Evolutionary conservation across 2,113 vertebrate species (phyloP).

Genomic region (Motacilla tschutschensis): DNA sequence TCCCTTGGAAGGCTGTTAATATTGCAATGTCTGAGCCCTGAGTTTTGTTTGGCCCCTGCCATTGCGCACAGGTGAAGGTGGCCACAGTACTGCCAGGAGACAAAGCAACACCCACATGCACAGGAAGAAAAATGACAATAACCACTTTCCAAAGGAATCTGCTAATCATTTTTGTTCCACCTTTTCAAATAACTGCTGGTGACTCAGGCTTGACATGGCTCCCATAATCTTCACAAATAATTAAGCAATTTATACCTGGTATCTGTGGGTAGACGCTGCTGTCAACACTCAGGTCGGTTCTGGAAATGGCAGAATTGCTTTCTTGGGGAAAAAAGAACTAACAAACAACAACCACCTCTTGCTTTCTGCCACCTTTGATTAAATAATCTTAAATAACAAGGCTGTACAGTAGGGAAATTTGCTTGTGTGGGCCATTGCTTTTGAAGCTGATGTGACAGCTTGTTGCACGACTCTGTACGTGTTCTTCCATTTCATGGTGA

Average conservation of each 20-base stretch:
- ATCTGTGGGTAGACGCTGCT: background rate
- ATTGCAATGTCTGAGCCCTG: accelerated
- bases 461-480: background rate
- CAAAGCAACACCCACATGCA: background rate
- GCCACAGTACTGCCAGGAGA: background rate
- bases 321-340: background rate
- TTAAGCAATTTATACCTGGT: slow-evolving; percentile 38
- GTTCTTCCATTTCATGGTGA: background rate
- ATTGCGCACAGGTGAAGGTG: background rate
- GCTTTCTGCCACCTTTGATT: slow-evolving; percentile 14
- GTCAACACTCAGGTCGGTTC: slow-evolving; percentile 1
- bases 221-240: background rate
- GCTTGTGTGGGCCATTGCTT: slow-evolving; percentile 6
- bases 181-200: slow-evolving; percentile 8
- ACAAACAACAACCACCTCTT: background rate
- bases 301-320: slow-evolving; percentile 27
- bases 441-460: slow-evolving; percentile 19
- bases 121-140: background rate
- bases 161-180: background rate
- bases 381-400: slow-evolving; percentile 16
- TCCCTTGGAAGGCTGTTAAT: background rate
- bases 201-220: slow-evolving; percentile 26
- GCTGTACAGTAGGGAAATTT: background rate
- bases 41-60: background rate
- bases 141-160: background rate